Evolutionary conservation across 2,797 vertebrate species (phyloP).

Genomic region (Manis pentadactyla): DNA sequence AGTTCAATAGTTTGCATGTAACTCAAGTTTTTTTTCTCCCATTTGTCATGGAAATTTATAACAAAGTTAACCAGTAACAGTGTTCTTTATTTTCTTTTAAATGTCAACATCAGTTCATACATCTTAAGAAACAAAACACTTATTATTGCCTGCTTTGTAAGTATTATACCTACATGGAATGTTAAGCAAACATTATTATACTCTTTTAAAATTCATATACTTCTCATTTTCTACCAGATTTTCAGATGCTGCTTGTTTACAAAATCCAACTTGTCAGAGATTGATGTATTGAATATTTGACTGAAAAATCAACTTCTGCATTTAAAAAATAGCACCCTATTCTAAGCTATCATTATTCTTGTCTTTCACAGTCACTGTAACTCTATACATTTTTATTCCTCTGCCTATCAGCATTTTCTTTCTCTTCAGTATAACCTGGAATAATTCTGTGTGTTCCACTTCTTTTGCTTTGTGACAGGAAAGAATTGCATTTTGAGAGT

Average conservation of each 20-base stretch:
- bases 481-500: constrained; percentile 1
- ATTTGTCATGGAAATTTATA: not conserved
- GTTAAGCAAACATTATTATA: not conserved
- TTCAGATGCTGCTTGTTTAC: not conserved
- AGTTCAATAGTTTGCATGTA: not conserved
- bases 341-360: not conserved
- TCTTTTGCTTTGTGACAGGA: constrained; percentile 37
- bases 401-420: constrained; percentile 37
- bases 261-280: not conserved
- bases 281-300: not conserved
- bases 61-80: not conserved
- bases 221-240: constrained; percentile 24
- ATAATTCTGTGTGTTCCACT: not conserved
- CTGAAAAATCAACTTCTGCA: not conserved
- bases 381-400: not conserved
- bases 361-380: not conserved
- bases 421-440: constrained; percentile 29
- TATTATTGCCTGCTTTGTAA: not conserved
- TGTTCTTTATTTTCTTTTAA: not conserved
- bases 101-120: not conserved
- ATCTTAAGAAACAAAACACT: not conserved
- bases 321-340: constrained; percentile 11
- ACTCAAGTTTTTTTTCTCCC: not conserved
- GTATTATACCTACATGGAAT: not conserved
- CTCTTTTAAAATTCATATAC: not conserved